Evolutionary conservation across 2,113 vertebrate species (phyloP), one percentile per base, ranked within the genome.

Genomic region (Fulmarus glacialis): DNA sequence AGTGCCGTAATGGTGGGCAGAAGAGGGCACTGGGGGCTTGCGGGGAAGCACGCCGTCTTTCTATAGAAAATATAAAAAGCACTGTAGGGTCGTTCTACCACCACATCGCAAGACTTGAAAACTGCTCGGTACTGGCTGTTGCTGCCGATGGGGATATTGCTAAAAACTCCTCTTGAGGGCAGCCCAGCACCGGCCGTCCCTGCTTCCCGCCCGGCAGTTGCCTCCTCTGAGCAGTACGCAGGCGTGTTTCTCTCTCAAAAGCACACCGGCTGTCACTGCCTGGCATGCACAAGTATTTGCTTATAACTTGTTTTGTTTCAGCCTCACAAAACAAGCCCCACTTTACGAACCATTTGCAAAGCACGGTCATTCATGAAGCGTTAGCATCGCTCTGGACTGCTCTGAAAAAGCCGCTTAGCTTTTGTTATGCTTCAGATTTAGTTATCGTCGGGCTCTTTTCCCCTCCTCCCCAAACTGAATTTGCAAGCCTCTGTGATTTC

Each of bases 1-100:
- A 15, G 11, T 2, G 5, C 29, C 16, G 1, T 0, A 10, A 2
- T 0, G 4, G 40, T 6, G 43, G 36, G 7, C 20, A 17, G 29
- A 19, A 27, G n/a, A 3, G 15, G 32, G 20, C 59, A 9, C 6
- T 1, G 29, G 52, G 62, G 56, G 68, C 23, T 77, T 9, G 0
- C 21, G 2, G 62, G 27, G 63, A 15, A 63, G n/a, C 3, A 0
- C 4, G 0, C 6, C 3, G 1, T 16, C 56, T 17, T 24, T 5
- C 23, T 32, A 0, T 26, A 11, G 36, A 16, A 62, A 11, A 24
- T 5, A 4, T 0, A 1, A 2, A 14, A 26, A 1, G 5, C 3
- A 1, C 43, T 2, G 18, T 1, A 2, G 64, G 22, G 6, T 4
- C 20, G 43, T 71, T 8, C 17, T 36, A 13, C 20, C 50, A 24